phyloP scores from a whole-genome alignment of 2,888 invertebrate species.

The Opisthograptis luteolata region DNA sequence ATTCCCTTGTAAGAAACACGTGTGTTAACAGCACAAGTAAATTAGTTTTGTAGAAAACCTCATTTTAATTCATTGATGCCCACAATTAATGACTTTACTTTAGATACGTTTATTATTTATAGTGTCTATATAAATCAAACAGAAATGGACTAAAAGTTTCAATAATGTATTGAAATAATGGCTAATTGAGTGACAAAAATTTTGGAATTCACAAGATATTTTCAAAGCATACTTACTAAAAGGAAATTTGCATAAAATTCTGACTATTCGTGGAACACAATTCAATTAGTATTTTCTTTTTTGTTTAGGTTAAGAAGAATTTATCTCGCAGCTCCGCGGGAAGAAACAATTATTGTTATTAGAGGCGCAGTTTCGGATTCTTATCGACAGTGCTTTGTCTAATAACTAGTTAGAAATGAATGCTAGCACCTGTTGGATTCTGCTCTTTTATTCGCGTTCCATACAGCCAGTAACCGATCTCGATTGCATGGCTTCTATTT shows the following conservation, averaged over 20 bases:
- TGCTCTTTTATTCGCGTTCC: conserved; percentile 12
- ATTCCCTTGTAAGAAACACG: conserved; percentile 70
- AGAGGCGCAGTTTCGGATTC: conserved; percentile 4
- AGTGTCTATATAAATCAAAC: conserved; percentile 1
- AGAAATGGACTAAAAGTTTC: neutral
- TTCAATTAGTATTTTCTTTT: conserved; percentile 4
- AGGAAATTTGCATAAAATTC: conserved; percentile 1
- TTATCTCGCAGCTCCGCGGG: neutral
- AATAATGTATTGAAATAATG: neutral
- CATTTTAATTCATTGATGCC: conserved; percentile 25
- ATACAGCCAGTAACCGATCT: conserved; percentile 15
- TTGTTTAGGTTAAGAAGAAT: neutral
- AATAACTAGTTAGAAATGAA: conserved; percentile 10
- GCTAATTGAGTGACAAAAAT: neutral
- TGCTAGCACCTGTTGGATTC: conserved; percentile 20
- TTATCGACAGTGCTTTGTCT: conserved; percentile 17
- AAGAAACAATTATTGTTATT: conserved; percentile 2
- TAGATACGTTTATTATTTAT: conserved; percentile 7
- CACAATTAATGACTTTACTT: conserved; percentile 7
- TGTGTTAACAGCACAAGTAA: conserved; percentile 24
- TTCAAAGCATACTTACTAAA: neutral
- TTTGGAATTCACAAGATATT: neutral
- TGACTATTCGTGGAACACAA: neutral
- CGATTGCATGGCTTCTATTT: conserved; percentile 34
- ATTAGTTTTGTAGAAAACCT: conserved; percentile 25